Percentiles rank a stretch among this genome's conserved stretches.
These are phyloP conservation scores for Mandrillus leucophaeus DNA, from an alignment of 2,113 vertebrate genomes.

Conservation along the genomic window DNA sequence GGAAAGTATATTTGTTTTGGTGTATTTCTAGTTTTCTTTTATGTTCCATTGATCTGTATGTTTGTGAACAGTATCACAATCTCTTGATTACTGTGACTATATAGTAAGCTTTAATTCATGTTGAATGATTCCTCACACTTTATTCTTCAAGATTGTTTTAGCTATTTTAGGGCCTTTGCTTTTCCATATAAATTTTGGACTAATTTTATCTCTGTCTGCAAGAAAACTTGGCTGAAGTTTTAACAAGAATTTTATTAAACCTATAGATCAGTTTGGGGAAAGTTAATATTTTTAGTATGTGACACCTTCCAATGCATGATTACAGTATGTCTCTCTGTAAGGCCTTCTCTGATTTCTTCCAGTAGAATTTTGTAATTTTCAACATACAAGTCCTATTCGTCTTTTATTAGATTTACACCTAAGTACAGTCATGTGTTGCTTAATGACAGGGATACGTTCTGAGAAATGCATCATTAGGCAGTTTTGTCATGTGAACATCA, in stretches of 20 bases:
- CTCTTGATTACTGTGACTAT: not conserved
- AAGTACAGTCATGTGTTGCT: not conserved
- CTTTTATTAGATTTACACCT: not conserved
- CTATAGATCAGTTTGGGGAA: not conserved
- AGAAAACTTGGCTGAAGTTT: not conserved
- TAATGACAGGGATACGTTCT: not conserved
- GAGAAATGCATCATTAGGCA: not conserved
- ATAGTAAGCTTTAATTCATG: not conserved
- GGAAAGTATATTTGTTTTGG: not conserved
- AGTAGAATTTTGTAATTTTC: conserved; percentile 1
- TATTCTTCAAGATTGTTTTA: not conserved
- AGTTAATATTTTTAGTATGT: not conserved
- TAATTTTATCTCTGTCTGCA: not conserved
- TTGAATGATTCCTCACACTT: not conserved
- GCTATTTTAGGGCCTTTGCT: not conserved
- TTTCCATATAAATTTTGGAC: not conserved
- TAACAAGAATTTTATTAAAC: not conserved
- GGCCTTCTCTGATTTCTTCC: not conserved
- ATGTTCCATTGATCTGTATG: not conserved
- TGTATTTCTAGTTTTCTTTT: not conserved
- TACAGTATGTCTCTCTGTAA: conserved; percentile 7
- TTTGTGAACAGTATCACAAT: not conserved
- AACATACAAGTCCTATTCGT: not conserved
- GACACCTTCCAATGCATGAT: not conserved
- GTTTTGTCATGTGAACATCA: not conserved